phyloP scores from a whole-genome alignment of 2,797 vertebrate species.

The Myoxocephalus aenaeus region DNA sequence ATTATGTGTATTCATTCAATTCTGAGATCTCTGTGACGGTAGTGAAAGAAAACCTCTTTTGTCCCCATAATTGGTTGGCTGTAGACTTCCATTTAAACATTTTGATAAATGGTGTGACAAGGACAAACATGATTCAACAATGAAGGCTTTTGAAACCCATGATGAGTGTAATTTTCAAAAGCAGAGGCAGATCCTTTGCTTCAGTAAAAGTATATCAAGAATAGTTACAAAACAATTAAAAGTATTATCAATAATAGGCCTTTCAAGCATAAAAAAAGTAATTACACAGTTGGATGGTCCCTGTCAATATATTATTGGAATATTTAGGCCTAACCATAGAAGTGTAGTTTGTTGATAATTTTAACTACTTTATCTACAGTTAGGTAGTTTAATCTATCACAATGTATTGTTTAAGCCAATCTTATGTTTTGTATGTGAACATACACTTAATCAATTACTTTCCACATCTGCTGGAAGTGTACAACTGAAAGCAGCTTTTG shows the following conservation, averaged over 20 bases:
- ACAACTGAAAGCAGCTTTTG: background rate
- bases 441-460: background rate
- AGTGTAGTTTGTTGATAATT: background rate
- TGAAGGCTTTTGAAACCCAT: background rate
- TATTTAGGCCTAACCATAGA: background rate
- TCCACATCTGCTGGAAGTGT: background rate
- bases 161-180: background rate
- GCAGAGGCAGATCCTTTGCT: background rate
- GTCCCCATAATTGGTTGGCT: background rate
- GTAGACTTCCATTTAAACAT: background rate
- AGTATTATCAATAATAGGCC: background rate
- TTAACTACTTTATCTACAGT: background rate
- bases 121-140: background rate
- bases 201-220: background rate
- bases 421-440: background rate
- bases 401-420: background rate
- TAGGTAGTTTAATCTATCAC: no score
- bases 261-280: background rate
- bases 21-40: background rate
- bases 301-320: background rate
- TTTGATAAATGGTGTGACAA: background rate
- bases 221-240: background rate
- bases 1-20: background rate
- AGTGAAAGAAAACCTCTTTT: background rate
- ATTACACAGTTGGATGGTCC: background rate